Percentiles rank a stretch among this genome's conserved stretches.
Conservation (phyloP, 2,797 vertebrate species). For the Pogonophryne albipinna region DNA sequence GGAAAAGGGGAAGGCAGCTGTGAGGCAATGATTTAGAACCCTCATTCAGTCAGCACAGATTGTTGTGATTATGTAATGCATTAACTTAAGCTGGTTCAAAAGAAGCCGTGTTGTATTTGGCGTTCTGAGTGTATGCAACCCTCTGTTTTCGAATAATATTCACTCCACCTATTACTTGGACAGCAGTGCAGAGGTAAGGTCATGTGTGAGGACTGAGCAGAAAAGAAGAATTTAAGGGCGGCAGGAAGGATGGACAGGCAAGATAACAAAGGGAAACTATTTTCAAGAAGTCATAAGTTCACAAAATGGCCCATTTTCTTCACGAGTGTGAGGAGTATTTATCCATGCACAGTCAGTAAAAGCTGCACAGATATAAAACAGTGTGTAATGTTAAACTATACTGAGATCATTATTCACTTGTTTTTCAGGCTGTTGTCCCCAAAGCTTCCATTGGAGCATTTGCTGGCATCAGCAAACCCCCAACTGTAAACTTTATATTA, state of each 20-base stretch:
- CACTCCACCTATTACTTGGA: conserved; percentile 10
- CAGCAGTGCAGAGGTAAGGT: conserved; percentile 8
- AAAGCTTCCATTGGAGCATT: conserved; percentile 20
- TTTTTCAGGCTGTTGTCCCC: conserved; percentile 49
- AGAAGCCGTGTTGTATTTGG: background rate
- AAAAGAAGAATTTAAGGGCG: conserved; percentile 38
- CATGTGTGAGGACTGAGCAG: conserved; percentile 20
- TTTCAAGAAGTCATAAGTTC: conserved; percentile 36
- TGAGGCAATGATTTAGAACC: background rate
- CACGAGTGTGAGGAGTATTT: background rate
- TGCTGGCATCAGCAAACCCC: conserved; percentile 39
- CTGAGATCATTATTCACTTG: background rate
- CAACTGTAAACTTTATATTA: conserved; percentile 36
- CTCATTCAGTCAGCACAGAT: background rate
- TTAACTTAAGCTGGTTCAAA: background rate
- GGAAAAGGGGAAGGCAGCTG: background rate
- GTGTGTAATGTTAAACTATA: background rate
- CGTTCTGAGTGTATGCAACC: background rate
- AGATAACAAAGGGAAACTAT: conserved; percentile 63
- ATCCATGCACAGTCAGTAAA: background rate
- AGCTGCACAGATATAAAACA: background rate
- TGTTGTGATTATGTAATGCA: background rate
- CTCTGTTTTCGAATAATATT: background rate
- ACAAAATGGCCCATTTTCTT: background rate
- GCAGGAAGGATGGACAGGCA: conserved; percentile 65